Evolutionary conservation across 2,797 vertebrate genomes (phyloP), one percentile per base, ranked within the genome.

Genomic region (Pseudochaenichthys georgianus): DNA sequence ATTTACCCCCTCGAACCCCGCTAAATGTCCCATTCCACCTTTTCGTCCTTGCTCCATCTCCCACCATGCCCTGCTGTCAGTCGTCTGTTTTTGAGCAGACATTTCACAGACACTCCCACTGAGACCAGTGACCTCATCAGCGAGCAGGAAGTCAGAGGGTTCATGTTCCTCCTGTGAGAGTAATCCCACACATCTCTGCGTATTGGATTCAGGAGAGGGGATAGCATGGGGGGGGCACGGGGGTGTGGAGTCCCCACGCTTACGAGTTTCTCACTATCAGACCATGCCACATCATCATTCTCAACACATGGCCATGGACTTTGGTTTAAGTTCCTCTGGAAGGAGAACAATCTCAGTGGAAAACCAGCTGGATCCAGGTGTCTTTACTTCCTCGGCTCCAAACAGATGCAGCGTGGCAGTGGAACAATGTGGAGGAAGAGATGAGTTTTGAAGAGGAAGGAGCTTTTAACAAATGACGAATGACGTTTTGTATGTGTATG

Each of bases 41-140:
- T 45, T 57, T 45, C 1, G 2, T 65, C 64, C 75, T 47, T 64
- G 75, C 79, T 57, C 61, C 61, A 68, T 70, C 77, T 73, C 69
- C 77, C n/a, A 41, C 69, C 60, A 4, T 83, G 53, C 75, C 51
- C 73, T 64, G 57, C 80, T 74, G 21, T 92, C 83, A 71, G 52
- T 71, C 59, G 51, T 64, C 82, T 92, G 85, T 91, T 92, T 90
- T 80, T 89, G 89, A 91, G 72, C 92, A 89, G 90, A 90, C 91
- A 87, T 94, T 94, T 94, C 85, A 85, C 92, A 93, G 90, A 95
- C 92, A 81, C 90, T 94, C 94, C 95, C 93, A 80, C 76, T 63
- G 90, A 94, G 93, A 95, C 90, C 50, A 74, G 88, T 95, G 95
- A 96, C 92, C 93, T 96, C 95, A 96, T 93, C 93, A 92, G 80